Evolutionary conservation across 2,888 invertebrate genomes (phyloP), one percentile per base, ranked within the genome.

Genomic region (Coelinius sp.): DNA sequence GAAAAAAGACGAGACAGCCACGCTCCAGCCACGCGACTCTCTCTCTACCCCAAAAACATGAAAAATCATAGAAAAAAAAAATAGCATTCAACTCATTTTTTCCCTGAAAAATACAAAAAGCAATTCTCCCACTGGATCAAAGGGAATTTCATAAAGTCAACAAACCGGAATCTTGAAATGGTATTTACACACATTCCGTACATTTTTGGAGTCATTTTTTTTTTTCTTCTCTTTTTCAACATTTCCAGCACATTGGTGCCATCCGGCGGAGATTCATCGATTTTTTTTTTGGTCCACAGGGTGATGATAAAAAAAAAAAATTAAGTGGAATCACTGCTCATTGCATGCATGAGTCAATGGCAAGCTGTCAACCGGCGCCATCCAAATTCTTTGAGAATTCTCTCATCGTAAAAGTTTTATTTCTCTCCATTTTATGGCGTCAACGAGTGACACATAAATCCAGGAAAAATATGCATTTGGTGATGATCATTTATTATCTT

Each of bases 11-110:
- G 76, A 74, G 73, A 65, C 65, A 74, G 83, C 80, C 84, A 85
- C 84, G 83, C 84, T 84, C 80, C 82, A 78, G 85, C 82, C 84
- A 84, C 84, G 84, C 84, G 84, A 84, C 84, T 78, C 78, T 76
- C 71, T 78, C 73, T 35, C 27, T 44, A 17, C 65, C 38, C 27
- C 62, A 24, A 62, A 56, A 56, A 66, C 17, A 49, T 56, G 59
- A 27, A 59, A 59, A 59, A 59, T 59, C 20, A 59, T 35, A 17
- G 35, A 59, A 59, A 59, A 56, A 59, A 25, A n/a, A n/a, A n/a
- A 41, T 41, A 49, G 20, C 12, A 59, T 68, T 17, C 12, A 38
- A 27, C 24, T 31, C 31, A n/a, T 62, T 31, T 68, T 66, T 44
- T 44, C 17, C 17, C 53, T 20, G 7, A 65, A 27, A 56, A 56